Evolutionary conservation across 2,888 invertebrate species (phyloP), one percentile per base, ranked within the genome.

Genomic region (Troides aeacus): DNA sequence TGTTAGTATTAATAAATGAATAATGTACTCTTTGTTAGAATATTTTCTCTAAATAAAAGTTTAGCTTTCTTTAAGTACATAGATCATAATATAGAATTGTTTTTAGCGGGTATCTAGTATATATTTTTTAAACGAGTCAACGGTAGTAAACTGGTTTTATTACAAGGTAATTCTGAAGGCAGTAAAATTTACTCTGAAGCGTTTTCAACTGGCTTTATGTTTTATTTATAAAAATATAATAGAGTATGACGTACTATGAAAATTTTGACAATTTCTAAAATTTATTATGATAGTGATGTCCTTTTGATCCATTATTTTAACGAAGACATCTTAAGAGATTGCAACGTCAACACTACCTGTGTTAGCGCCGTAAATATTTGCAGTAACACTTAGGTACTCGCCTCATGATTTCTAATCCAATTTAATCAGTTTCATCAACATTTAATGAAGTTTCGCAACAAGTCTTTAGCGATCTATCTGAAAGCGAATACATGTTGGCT

Each of bases 361-460:
- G 10, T 58, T 24, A 58, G 12, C 6, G 57, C n/a, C 0, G 23
- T 58, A 23, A 58, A 58, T 58, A 23, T 58, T 21, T 23, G 23
- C 57, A 6, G 21, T n/a, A 23, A 23, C 57, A 21, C 57, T n/a
- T 24, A 24, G 23, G 23, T 23, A 12, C 23, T 58, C 23, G 57
- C 57, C 23, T 23, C 57, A 58, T 58, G 23, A 58, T 58, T 23
- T 58, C 57, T 58, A 58, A 58, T 58, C 23, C 12, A 23, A 58
- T 24, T 58, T 21, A 58, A 23, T 58, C 23, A 58, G 57, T 58
- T 24, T 58, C 23, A 58, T 58, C 23, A 58, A 58, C 24, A 58
- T 58, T 23, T 21, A 58, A 23, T 24, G 56, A 56, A 56, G 57
- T 24, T 58, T n/a, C 56, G 36, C 39, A 56, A 64, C 64, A 64